These are phyloP conservation scores for Romanogobio albipinnatus DNA, from an alignment of 2,113 vertebrate genomes.

Conservation along the genomic window DNA sequence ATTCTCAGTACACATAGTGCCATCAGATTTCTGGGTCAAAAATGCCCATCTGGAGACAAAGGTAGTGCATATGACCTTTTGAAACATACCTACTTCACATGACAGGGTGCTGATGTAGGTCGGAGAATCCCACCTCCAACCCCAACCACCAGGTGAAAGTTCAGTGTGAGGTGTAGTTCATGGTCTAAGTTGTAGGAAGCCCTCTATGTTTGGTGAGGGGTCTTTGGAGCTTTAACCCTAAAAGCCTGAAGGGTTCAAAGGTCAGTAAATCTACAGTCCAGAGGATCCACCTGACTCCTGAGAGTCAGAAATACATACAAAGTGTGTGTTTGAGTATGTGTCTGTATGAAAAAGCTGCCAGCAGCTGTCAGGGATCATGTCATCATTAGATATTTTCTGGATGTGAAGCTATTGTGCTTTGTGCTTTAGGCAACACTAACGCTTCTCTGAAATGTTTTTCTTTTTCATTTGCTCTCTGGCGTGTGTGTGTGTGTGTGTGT, in stretches of 20 bases:
- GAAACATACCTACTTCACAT: conserved; percentile 46
- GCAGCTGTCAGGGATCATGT: conserved; percentile 45
- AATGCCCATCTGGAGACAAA: conserved; percentile 11
- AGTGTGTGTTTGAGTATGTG: background rate
- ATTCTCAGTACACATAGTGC: conserved; percentile 53
- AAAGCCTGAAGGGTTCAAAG: conserved; percentile 30
- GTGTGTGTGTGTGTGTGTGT: conserved; percentile 51
- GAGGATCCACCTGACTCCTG: background rate
- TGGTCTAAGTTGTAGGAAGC: background rate
- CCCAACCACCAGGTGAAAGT: background rate
- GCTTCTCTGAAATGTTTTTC: conserved; percentile 52
- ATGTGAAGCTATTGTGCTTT: conserved; percentile 56
- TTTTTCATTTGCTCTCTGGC: conserved; percentile 63
- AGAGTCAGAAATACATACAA: background rate
- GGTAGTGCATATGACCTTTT: background rate
- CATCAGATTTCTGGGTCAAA: conserved; percentile 53
- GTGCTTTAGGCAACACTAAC: conserved; percentile 57
- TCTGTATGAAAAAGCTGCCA: background rate
- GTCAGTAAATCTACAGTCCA: background rate
- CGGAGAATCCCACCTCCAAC: conserved; percentile 54
- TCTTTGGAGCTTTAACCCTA: conserved; percentile 17
- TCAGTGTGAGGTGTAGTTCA: conserved; percentile 24
- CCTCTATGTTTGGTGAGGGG: background rate
- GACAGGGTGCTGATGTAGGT: conserved; percentile 15
- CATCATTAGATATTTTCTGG: conserved; percentile 54